phyloP scores from a whole-genome alignment of 2,113 vertebrate species.

The Tragelaphus buxtoni region DNA sequence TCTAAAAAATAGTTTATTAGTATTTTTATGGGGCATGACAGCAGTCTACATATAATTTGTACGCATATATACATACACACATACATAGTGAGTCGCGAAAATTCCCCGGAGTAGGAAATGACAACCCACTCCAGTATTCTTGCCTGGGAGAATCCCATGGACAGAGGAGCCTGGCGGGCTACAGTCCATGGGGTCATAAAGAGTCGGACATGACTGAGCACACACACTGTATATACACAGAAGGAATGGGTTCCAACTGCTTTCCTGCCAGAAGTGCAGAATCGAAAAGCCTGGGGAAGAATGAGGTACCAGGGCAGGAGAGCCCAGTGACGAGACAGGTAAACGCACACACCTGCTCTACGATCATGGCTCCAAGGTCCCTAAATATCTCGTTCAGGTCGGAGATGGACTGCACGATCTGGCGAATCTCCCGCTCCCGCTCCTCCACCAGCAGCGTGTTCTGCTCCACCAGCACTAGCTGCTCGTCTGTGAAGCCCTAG shows the following conservation, averaged over 20 bases:
- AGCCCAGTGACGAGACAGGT: fast-evolving
- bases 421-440: conserved; percentile 92
- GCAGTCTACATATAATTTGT: fast-evolving
- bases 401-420: conserved; percentile 96
- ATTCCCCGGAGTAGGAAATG: not conserved
- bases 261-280: not conserved
- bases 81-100: not conserved
- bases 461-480: conserved; percentile 91
- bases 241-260: no score
- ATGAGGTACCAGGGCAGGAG: fast-evolving
- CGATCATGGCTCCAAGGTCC: conserved; percentile 96
- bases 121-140: not conserved
- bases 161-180: not conserved
- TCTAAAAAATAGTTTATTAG: not conserved
- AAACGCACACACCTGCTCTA: conserved; percentile 89
- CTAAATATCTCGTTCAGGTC: conserved; percentile 97
- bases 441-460: conserved; percentile 94
- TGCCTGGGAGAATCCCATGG: not conserved
- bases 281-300: not conserved
- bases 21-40: not conserved
- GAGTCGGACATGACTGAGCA: not conserved
- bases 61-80: fast-evolving
- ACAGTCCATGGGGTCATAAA: not conserved
- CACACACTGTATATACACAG: fast-evolving
- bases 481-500: conserved; percentile 95